These are phyloP conservation scores for Pterobdella sp. DNA, from an alignment of 2,888 invertebrate genomes.

Conservation along the genomic window DNA sequence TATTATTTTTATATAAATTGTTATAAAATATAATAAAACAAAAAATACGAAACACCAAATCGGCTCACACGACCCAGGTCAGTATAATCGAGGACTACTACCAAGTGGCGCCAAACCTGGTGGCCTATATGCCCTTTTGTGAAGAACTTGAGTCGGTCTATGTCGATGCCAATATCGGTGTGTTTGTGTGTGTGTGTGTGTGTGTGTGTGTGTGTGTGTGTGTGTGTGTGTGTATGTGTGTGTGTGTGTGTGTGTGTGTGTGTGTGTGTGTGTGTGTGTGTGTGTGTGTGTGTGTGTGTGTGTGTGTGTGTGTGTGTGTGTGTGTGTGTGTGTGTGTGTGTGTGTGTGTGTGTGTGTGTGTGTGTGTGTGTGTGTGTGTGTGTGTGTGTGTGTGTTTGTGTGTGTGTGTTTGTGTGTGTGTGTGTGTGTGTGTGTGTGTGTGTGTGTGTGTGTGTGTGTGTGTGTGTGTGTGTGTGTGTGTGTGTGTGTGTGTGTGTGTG, in stretches of 20 bases:
- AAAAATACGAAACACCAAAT: neutral
- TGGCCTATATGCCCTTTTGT: constrained; percentile 48
- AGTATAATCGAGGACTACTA: constrained; percentile 49
- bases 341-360: constrained; percentile 16
- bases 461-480: constrained; percentile 12
- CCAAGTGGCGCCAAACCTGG: constrained; percentile 43
- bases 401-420: constrained; percentile 14
- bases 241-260: constrained; percentile 29
- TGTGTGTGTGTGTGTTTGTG: constrained; percentile 14
- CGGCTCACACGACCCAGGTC: constrained; percentile 29
- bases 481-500: constrained; percentile 1
- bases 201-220: constrained; percentile 31
- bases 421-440: constrained; percentile 16
- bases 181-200: constrained; percentile 16
- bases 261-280: neutral
- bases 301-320: constrained; percentile 16
- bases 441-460: constrained; percentile 11
- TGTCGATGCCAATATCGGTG: constrained; percentile 44
- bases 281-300: constrained; percentile 2
- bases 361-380: constrained; percentile 16
- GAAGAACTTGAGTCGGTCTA: constrained; percentile 50
- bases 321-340: constrained; percentile 16
- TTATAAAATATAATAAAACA: neutral
- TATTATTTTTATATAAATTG: neutral
- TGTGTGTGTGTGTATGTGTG: constrained; percentile 31